Evolutionary conservation across 1,140 invertebrate species (phyloP).

Genomic region (Leptinotarsa lineolata): DNA sequence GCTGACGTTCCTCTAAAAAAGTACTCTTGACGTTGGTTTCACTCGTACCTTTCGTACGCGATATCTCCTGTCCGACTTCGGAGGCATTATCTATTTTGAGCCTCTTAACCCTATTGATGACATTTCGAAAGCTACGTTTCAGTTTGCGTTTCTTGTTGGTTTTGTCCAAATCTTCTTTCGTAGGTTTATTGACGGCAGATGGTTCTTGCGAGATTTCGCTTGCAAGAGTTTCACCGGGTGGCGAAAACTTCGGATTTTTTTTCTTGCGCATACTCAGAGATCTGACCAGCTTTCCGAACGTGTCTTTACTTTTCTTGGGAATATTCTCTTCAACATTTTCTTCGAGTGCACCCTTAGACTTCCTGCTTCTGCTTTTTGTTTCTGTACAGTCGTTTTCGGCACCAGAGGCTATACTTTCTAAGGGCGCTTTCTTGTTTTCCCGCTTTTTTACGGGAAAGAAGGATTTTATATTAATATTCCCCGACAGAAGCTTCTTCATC

Average conservation of each 20-base stretch:
- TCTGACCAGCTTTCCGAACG: conserved; percentile 27
- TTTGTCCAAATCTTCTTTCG: conserved; percentile 9
- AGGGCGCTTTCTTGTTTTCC: conserved; percentile 26
- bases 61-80: conserved; percentile 6
- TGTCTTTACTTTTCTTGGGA: not conserved
- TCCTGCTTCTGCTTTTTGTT: conserved; percentile 18
- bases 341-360: conserved; percentile 15
- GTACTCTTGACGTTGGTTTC: conserved; percentile 25
- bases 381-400: not conserved
- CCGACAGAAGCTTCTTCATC: conserved; percentile 34
- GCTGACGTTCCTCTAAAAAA: conserved; percentile 48
- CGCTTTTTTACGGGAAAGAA: conserved; percentile 46
- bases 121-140: conserved; percentile 36
- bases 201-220: not conserved
- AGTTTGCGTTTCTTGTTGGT: conserved; percentile 38
- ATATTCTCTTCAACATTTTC: conserved; percentile 2
- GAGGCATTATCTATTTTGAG: conserved; percentile 33
- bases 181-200: not conserved
- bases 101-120: conserved; percentile 43
- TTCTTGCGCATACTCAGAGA: conserved; percentile 32
- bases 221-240: not conserved
- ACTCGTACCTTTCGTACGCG: conserved; percentile 15
- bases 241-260: not conserved
- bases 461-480: conserved; percentile 43
- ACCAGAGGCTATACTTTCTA: conserved; percentile 28